Evolutionary conservation across 2,888 invertebrate genomes (phyloP), one percentile per base, ranked within the genome.

Genomic region (Oxystoma pomonae): DNA sequence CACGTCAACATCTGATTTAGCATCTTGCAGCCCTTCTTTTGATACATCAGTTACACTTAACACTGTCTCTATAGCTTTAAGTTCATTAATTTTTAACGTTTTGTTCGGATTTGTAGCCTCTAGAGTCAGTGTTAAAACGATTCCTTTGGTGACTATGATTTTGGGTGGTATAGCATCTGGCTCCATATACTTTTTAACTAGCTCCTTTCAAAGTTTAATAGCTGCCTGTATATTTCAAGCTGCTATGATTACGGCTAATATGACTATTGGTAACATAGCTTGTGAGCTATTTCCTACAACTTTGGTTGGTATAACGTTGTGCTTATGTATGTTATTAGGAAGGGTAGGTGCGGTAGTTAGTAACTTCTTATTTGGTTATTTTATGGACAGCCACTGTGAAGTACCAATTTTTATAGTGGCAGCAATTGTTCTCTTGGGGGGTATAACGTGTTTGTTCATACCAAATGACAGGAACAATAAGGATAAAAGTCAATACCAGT

Each of bases 31-130:
- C 21, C 81, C 83, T 35, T 79, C 81, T 0, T 83, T 89, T 66
- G 87, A 89, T 73, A 78, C 83, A 0, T 79, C 80, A 0, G 87
- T 89, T 1, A 90, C 90, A 73, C 79, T 85, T 70, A 86, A 86
- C 57, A 86, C 90, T 57, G 83, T 90, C 66, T 83, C 85, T 66
- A 87, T 90, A 70, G 90, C 90, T 0, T 80, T 83, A 0, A 84
- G 85, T 2, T 89, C 89, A 72, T 82, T 88, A 20, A 72, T 87
- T 0, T 86, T 87, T 73, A 90, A 89, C 75, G 73, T 88, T 35
- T 71, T 86, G 19, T 87, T 88, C 17, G 87, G 89, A 12, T 85
- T 85, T 74, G 79, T 88, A 0, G 87, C 77, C 3, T 73, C 74
- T 18, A 73, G 70, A 61, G 69, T 78, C 1, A 68, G 72, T 50